Evolutionary conservation across 2,113 vertebrate species (phyloP), one percentile per base, ranked within the genome.

Genomic region (Sander vitreus): DNA sequence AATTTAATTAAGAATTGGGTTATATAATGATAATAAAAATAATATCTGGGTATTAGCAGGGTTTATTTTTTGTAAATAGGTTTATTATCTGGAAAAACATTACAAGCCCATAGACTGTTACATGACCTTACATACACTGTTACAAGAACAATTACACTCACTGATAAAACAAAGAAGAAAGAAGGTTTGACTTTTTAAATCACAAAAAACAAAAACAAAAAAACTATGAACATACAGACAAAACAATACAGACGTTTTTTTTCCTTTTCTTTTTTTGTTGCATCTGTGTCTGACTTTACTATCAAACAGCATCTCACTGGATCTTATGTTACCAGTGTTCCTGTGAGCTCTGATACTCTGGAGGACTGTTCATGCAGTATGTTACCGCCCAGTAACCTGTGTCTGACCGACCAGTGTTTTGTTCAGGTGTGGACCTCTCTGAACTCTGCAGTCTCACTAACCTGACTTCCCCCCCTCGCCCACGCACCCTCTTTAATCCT

Each of bases 401-500:
- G 62, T 89, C 50, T 88, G 85, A 92, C 89, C 83, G 69, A 68
- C 33, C 65, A 59, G 71, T 39, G 76, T 78, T 89, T 87, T 88
- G 85, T 91, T 91, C 80, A 85, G 76, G 73, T 76, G 73, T 69
- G 53, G 80, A 88, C 90, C 84, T 81, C 62, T 66, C 66, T 85
- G 72, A 89, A 85, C 80, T n/a, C 27, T n/a, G 18, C 70, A 65
- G 89, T 83, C 76, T 92, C 78, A 59, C 85, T 91, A 89, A 85
- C 88, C 84, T 91, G 85, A 21, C 82, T 80, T 45, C 73, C 53
- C 76, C 63, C 63, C 53, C 16, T 51, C 33, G 25, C 70, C 53
- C 69, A 77, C 51, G 16, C 83, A 68, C 72, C 47, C 55, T 48
- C 83, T 77, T 80, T 90, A 93, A 91, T 90, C 89, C 89, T 76